phyloP scores from a whole-genome alignment of 1,140 invertebrate genomes.

The Microplitis demolitor region DNA sequence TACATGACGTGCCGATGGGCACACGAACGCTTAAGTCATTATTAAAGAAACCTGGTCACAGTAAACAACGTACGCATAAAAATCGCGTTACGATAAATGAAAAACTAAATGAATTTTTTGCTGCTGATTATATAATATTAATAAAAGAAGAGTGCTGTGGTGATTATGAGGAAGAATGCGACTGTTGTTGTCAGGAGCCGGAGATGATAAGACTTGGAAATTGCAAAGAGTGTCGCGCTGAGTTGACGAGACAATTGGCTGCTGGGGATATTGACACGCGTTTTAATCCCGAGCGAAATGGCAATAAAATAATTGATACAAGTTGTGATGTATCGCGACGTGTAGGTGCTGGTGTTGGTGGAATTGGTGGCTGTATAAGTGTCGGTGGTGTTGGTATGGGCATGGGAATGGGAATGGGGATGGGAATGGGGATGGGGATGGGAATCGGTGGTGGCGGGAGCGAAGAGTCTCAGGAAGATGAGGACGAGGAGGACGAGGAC shows the following conservation, averaged over 20 bases:
- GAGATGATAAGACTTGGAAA: slow-evolving; percentile 69
- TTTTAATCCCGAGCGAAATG: slow-evolving; percentile 27
- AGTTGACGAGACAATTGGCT: slow-evolving; percentile 45
- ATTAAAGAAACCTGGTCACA: slow-evolving; percentile 64
- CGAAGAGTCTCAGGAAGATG: slow-evolving; percentile 34
- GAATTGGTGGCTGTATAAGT: slow-evolving; percentile 10
- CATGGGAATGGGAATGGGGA: background rate
- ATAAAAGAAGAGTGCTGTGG: slow-evolving; percentile 83
- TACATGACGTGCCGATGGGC: slow-evolving; percentile 52
- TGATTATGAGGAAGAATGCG: slow-evolving; percentile 74
- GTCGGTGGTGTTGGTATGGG: too few species aligned
- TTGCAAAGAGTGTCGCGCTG: slow-evolving; percentile 61
- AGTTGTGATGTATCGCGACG: slow-evolving; percentile 20
- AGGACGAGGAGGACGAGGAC: slow-evolving; percentile 33
- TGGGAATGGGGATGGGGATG: too few species aligned
- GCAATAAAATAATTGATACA: slow-evolving; percentile 17
- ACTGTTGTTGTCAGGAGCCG: slow-evolving; percentile 76
- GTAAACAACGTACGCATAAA: slow-evolving; percentile 60
- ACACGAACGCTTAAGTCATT: slow-evolving; percentile 63
- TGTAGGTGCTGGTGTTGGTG: slow-evolving; percentile 31
- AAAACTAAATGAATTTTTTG: slow-evolving; percentile 84
- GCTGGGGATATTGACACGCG: slow-evolving; percentile 27
- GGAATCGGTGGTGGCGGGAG: background rate
- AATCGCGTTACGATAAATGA: slow-evolving; percentile 85
- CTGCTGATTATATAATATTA: slow-evolving; percentile 85